Evolutionary conservation across 2,888 invertebrate genomes (phyloP), one percentile per base, ranked within the genome.

Genomic region (Cosmia pyralina): DNA sequence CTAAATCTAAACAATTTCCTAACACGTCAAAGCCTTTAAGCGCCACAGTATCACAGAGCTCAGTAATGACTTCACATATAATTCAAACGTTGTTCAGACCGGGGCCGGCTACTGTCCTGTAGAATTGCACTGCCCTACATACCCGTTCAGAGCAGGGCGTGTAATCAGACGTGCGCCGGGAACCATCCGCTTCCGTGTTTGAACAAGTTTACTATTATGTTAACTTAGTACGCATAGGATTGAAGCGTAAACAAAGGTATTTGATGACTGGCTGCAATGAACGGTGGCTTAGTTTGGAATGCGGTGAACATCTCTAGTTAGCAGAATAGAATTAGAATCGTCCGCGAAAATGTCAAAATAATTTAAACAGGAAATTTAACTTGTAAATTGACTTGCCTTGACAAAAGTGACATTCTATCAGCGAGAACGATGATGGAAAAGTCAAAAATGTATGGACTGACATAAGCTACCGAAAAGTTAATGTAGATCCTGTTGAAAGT

Each of bases 111-210:
- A 34, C 55, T 75, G 55, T 72, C 41, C 59, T 50, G 46, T 62
- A 38, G 62, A 67, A 57, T 60, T 75, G 79, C 67, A 62, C 59
- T 72, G 79, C 28, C 69, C 81, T 69, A 76, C 34, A 75, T 77
- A 69, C 28, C 28, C 55, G 76, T 69, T 81, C 57, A 77, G 34
- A 11, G 55, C 57, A 70, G 68, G 73, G 77, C 60, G 50, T 71
- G 68, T 81, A 69, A 70, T 71, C 70, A 53, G 22, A 66, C 72
- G 66, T 17, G 63, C 52, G 58, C 4, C 46, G 22, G 19, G 19
- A 55, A 57, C 69, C 77, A 58, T 53, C 68, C 67, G 57, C 57
- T 80, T 68, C 76, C 55, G 55, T 70, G 57, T 70, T 77, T 68
- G 59, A 57, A 58, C 57, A 44, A 53, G 65, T 55, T 71, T 65